Evolutionary conservation across 2,888 invertebrate genomes (phyloP), one percentile per base, ranked within the genome.

Genomic region (Amiota communis): DNA sequence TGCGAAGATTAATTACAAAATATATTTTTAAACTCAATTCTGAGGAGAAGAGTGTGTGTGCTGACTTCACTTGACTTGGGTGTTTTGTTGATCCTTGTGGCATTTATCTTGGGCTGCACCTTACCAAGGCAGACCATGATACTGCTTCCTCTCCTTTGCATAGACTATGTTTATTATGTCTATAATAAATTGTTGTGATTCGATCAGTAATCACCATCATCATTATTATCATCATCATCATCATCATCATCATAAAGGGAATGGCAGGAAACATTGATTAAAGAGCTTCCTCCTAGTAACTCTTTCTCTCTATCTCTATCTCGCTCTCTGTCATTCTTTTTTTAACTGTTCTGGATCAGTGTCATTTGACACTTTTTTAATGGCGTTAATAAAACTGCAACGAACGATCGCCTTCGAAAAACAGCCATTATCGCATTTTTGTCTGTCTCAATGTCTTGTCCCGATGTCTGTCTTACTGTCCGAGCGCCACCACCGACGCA

Each of bases 1-100:
- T 77, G 75, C 80, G 78, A 80, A 87, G 87, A 88, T 88, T 89
- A 88, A 89, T 88, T 89, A 88, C 88, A 80, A 36, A 36, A 36
- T 36, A 36, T 36, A 36, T 6, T 36, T 36, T 36, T 36, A 36
- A 36, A 36, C 36, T 36, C 36, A 36, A 36, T 6, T 36, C 36
- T 36, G 36, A 36, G 36, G 36, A 36, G 36, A 6, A 36, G 2
- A 36, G 36, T n/a, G n/a, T n/a, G n/a, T n/a, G n/a, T n/a, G 8
- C 6, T 10, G 15, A 2, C 6, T 17, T 10, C 49, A 49, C 48
- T 73, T 65, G 59, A 53, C 71, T 51, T 51, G 20, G 23, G 13
- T 11, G 20, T 15, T 48, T 17, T 20, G 59, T 49, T 20, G 48
- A 36, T 15, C 17, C 59, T n/a, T 20, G 17, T 15, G 11, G 59